phyloP scores from a whole-genome alignment of 1,140 invertebrate genomes.

The Meteorus sp. region DNA sequence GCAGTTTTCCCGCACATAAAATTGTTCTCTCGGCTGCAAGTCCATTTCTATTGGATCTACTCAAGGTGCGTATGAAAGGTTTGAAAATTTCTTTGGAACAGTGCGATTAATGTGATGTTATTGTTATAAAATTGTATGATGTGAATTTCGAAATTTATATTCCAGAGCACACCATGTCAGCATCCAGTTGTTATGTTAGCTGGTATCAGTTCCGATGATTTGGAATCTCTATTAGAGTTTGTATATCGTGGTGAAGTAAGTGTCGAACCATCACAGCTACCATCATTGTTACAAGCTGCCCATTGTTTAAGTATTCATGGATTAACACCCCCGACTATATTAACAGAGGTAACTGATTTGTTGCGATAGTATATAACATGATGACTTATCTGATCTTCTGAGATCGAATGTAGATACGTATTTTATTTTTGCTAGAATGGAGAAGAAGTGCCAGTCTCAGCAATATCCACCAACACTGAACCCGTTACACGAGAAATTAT shows the following conservation, averaged over 20 bases:
- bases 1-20: slow-evolving; percentile 68
- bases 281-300: slow-evolving; percentile 65
- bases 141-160: slow-evolving; percentile 23
- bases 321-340: slow-evolving; percentile 58
- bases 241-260: slow-evolving; percentile 68
- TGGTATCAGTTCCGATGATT: slow-evolving; percentile 64
- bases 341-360: slow-evolving; percentile 53
- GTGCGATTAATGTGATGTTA: too few relatives aligned
- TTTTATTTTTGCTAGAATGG: slow-evolving; percentile 42
- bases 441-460: slow-evolving; percentile 49
- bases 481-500: slow-evolving; percentile 40
- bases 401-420: background rate
- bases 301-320: slow-evolving; percentile 67
- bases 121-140: background rate
- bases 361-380: background rate
- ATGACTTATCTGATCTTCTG: background rate
- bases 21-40: slow-evolving; percentile 68
- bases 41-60: slow-evolving; percentile 65
- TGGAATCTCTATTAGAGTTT: slow-evolving; percentile 67
- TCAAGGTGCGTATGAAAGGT: slow-evolving; percentile 67
- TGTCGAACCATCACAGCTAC: slow-evolving; percentile 65
- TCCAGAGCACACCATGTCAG: slow-evolving; percentile 66
- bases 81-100: too few relatives aligned
- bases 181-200: slow-evolving; percentile 70
- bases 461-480: slow-evolving; percentile 45